Conservation (phyloP, 2,797 vertebrate genomes). For the Argentina silus region DNA sequence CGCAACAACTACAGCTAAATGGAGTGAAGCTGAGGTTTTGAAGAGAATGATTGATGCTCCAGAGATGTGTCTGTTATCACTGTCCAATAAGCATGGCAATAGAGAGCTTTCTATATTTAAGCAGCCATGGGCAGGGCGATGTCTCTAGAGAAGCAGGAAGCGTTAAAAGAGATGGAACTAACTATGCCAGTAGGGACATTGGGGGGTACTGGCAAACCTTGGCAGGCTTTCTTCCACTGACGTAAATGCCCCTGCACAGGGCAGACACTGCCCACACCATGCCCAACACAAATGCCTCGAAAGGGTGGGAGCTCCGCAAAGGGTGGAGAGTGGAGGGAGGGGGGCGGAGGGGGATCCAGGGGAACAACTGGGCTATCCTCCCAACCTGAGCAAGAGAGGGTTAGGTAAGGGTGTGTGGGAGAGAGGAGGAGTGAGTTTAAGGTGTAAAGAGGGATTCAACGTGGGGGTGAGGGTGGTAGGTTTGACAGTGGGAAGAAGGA, state of each 20-base stretch:
- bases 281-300: conserved; percentile 84
- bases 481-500: background rate
- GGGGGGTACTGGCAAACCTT: conserved; percentile 84
- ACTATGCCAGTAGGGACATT: conserved; percentile 29
- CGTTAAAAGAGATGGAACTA: conserved; percentile 50
- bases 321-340: conserved; percentile 82
- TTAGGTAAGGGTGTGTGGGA: conserved; percentile 50
- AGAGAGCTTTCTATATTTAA: conserved; percentile 36
- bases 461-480: conserved; percentile 7
- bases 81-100: background rate
- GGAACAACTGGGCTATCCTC: conserved; percentile 66
- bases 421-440: conserved; percentile 21
- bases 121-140: conserved; percentile 60
- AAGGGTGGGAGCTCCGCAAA: conserved; percentile 83
- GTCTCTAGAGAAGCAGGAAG: conserved; percentile 66
- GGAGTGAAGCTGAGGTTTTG: conserved; percentile 29
- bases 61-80: background rate
- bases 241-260: conserved; percentile 85
- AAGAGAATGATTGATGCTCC: conserved; percentile 23
- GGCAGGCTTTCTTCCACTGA: conserved; percentile 80
- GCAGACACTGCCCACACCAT: conserved; percentile 84
- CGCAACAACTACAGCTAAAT: conserved; percentile 27
- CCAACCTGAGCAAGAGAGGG: conserved; percentile 83
- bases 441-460: background rate
- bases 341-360: conserved; percentile 60